Conservation (phyloP, 2,797 vertebrate species). For the Sebastes wilsoni region DNA sequence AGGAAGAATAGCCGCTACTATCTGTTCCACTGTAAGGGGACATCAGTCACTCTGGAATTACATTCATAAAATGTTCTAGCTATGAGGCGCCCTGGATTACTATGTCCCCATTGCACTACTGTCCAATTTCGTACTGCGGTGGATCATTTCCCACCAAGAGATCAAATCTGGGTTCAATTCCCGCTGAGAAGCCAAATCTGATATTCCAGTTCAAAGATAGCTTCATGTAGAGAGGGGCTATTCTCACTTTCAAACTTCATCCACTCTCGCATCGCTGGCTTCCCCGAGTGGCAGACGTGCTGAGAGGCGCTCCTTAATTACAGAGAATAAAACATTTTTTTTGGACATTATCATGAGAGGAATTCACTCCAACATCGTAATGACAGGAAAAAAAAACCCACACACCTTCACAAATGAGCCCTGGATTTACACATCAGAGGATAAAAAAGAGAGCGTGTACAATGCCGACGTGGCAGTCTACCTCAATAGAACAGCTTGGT, state of each 20-base stretch:
- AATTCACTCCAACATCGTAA: neutral
- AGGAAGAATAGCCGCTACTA: conserved; percentile 19
- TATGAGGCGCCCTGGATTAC: neutral
- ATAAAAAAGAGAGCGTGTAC: conserved; percentile 11
- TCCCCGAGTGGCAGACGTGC: conserved; percentile 21
- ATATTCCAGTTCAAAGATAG: conserved; percentile 51
- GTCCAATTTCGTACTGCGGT: conserved; percentile 19
- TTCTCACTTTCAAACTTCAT: conserved; percentile 47
- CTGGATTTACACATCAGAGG: conserved; percentile 53
- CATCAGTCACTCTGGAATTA: conserved; percentile 34
- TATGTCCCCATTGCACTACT: neutral
- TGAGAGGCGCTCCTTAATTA: conserved; percentile 49
- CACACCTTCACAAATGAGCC: conserved; percentile 31
- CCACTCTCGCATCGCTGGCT: conserved; percentile 8
- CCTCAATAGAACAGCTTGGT: conserved; percentile 39
- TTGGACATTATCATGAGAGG: conserved; percentile 39
- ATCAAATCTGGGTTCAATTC: conserved; percentile 40
- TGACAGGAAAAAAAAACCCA: neutral
- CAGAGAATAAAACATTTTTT: conserved; percentile 36
- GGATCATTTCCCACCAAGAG: conserved; percentile 36
- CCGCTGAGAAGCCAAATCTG: conserved; percentile 30
- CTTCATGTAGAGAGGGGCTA: conserved; percentile 32
- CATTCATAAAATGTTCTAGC: conserved; percentile 4
- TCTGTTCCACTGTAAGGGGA: neutral
- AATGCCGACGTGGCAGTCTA: conserved; percentile 35